Conservation (phyloP, 37 sponge, comb jelly and placozoan species). For the Axinella damicornis region DNA sequence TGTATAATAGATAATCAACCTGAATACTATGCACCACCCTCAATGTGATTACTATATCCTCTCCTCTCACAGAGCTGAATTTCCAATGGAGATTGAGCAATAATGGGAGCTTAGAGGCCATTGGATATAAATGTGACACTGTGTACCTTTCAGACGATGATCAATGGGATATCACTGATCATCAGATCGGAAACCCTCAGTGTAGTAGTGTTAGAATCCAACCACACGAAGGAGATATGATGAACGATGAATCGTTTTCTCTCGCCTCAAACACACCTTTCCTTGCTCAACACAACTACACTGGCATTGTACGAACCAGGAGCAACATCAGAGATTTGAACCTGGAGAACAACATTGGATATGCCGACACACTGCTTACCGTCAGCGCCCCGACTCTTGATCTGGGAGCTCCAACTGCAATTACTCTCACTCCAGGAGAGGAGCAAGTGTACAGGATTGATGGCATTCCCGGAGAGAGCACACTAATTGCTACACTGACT, state of each 20-base stretch:
- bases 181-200: slow-evolving; percentile 7
- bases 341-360: slow-evolving; percentile 29
- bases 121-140: slow-evolving; percentile 51
- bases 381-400: background rate
- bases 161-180: slow-evolving; percentile 23
- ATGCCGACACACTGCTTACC: background rate
- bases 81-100: slow-evolving; percentile 23
- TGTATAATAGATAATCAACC: background rate
- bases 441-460: slow-evolving; percentile 32
- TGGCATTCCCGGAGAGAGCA: slow-evolving; percentile 17
- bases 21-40: too few relatives aligned
- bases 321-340: slow-evolving; percentile 41
- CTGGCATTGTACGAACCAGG: slow-evolving; percentile 22
- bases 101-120: slow-evolving; percentile 9
- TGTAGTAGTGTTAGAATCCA: slow-evolving; percentile 7
- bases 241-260: background rate
- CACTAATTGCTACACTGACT: slow-evolving; percentile 25
- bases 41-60: too few relatives aligned
- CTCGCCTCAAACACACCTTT: background rate
- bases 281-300: slow-evolving; percentile 20
- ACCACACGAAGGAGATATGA: background rate
- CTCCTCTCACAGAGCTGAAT: slow-evolving; percentile 8
- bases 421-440: slow-evolving; percentile 8
- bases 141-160: slow-evolving; percentile 43
- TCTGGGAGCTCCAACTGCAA: background rate